Conservation (phyloP, 2,888 invertebrate genomes). For the Colletes collaris region DNA sequence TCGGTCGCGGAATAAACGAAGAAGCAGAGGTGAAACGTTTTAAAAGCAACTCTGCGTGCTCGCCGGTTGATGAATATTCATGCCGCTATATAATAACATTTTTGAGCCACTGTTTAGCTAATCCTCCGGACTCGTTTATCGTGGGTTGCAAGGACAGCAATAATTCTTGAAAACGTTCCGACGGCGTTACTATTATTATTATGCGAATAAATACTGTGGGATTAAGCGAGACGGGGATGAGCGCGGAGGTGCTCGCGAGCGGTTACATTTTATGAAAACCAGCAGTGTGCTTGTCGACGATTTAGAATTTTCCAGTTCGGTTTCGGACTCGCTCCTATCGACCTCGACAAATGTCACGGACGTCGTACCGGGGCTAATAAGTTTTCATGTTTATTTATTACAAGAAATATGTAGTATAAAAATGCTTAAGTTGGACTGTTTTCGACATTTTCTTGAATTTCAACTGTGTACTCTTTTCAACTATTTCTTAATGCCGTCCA, state of each 20-base stretch:
- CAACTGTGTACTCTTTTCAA: too few relatives aligned
- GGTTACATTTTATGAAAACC: slow-evolving; percentile 63
- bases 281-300: slow-evolving; percentile 53
- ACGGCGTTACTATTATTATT: slow-evolving; percentile 82
- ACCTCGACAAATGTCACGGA: background rate
- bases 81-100: slow-evolving; percentile 83
- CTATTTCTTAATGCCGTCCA: too few relatives aligned
- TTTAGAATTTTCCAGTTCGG: slow-evolving; percentile 38
- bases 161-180: slow-evolving; percentile 82
- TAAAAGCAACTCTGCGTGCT: slow-evolving; percentile 64
- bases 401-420: too few relatives aligned
- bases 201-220: slow-evolving; percentile 81
- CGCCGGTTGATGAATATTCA: slow-evolving; percentile 82
- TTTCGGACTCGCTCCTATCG: background rate
- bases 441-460: too few relatives aligned
- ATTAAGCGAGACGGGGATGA: slow-evolving; percentile 74
- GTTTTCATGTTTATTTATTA: too few relatives aligned
- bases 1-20: slow-evolving; percentile 36
- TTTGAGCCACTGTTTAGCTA: slow-evolving; percentile 84
- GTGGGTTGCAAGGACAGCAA: slow-evolving; percentile 82
- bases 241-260: slow-evolving; percentile 57
- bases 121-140: slow-evolving; percentile 83
- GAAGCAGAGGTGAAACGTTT: slow-evolving; percentile 65
- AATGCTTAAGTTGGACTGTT: too few relatives aligned
- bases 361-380: background rate